Evolutionary conservation across 2,797 vertebrate species (phyloP).

Genomic region (Carcharodon carcharias): DNA sequence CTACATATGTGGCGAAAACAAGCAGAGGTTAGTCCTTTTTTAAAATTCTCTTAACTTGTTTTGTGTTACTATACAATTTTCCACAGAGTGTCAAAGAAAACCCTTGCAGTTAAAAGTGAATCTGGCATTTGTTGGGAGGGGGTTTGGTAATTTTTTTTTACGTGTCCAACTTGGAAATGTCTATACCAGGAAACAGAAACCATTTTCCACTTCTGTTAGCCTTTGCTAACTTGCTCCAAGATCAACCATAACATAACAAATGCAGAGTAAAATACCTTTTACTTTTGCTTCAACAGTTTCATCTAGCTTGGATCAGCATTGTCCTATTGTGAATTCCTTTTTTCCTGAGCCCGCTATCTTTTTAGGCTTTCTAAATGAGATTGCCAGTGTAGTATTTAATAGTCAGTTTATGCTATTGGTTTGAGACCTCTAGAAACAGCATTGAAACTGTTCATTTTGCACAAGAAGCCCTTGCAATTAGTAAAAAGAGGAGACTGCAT

Average conservation of each 20-base stretch:
- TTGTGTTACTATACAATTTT: conserved; percentile 14
- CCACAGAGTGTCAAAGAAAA: neutral
- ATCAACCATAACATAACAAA: neutral
- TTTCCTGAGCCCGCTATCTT: neutral
- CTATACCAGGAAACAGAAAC: neutral
- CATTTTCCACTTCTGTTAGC: neutral
- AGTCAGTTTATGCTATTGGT: neutral
- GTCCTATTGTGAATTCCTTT: neutral
- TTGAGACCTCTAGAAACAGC: neutral
- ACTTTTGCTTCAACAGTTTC: neutral
- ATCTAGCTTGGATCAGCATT: neutral
- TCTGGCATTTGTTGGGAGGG: neutral
- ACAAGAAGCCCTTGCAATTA: neutral
- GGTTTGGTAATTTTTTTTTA: neutral
- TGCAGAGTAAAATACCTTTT: neutral
- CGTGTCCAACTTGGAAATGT: neutral
- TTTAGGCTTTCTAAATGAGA: neutral
- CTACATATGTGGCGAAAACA: conserved; percentile 98
- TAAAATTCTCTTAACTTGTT: conserved; percentile 4
- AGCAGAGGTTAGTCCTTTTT: conserved; percentile 82
- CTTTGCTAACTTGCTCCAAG: neutral
- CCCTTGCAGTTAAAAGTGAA: neutral
- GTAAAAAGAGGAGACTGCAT: neutral
- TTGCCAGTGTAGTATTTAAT: neutral
- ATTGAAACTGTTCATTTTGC: neutral